Evolutionary conservation across 2,797 vertebrate genomes (phyloP).

Genomic region (Anguilla anguilla): DNA sequence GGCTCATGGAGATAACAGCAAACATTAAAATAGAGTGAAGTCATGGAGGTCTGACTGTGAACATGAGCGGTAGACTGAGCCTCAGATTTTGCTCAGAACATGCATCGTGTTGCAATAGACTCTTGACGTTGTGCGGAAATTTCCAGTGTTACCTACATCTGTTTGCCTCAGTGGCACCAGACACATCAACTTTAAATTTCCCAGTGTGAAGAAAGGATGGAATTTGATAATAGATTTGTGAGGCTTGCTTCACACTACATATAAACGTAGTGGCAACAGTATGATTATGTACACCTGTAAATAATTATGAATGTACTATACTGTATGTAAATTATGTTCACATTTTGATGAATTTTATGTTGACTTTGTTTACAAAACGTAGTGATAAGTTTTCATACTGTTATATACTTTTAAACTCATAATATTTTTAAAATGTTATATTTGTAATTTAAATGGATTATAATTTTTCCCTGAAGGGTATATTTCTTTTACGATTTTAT

Average conservation of each 20-base stretch:
- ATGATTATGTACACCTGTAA: constrained; percentile 15
- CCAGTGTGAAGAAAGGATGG: not conserved
- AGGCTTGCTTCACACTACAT: not conserved
- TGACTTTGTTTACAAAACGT: constrained; percentile 63
- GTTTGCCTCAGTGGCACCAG: not conserved
- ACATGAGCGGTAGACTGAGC: not conserved
- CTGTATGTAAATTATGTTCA: constrained; percentile 58
- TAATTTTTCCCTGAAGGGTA: not conserved
- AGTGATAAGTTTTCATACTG: constrained; percentile 36
- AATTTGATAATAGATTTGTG: not conserved
- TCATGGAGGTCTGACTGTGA: not conserved
- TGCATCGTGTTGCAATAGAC: not conserved
- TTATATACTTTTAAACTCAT: constrained; percentile 25
- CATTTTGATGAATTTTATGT: constrained; percentile 51
- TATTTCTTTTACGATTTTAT: not conserved
- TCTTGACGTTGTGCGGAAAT: not conserved
- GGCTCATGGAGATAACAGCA: constrained; percentile 83
- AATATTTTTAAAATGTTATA: not conserved
- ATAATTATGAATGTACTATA: constrained; percentile 27
- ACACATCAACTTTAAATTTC: not conserved
- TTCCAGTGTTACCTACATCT: not conserved
- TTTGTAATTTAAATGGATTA: not conserved
- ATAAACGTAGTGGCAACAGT: not conserved
- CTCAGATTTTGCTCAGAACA: not conserved
- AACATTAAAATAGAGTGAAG: constrained; percentile 68